These are phyloP conservation scores for Pelodytes ibericus DNA, from an alignment of 2,797 vertebrate genomes.

Conservation along the genomic window DNA sequence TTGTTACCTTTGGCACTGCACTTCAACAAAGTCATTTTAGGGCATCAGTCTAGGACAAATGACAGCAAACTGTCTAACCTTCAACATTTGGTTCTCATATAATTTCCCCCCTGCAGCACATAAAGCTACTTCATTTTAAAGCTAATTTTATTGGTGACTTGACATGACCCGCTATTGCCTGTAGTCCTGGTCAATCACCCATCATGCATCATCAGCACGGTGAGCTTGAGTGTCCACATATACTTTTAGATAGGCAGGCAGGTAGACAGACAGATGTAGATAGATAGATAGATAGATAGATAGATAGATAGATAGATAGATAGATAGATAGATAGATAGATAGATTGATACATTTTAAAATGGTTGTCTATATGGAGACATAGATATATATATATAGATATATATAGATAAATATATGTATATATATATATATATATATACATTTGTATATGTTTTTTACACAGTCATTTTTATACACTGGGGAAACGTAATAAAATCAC, in stretches of 20 bases:
- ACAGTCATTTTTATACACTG: neutral
- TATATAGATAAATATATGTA: neutral
- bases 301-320: too few species aligned
- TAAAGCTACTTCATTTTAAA: constrained; percentile 35
- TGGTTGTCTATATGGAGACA: too few species aligned
- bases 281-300: too few species aligned
- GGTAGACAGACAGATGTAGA: too few species aligned
- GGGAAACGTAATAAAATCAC: constrained; percentile 1
- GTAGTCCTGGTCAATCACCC: neutral
- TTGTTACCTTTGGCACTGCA: constrained; percentile 29
- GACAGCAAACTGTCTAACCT: constrained; percentile 18
- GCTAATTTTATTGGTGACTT: constrained; percentile 36
- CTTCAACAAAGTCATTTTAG: constrained; percentile 29
- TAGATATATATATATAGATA: too few species aligned
- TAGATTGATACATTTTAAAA: too few species aligned
- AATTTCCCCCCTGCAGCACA: constrained; percentile 30
- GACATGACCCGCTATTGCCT: constrained; percentile 15
- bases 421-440: neutral
- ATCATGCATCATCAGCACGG: neutral
- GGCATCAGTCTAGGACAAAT: constrained; percentile 35
- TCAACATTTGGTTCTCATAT: constrained; percentile 12
- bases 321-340: too few species aligned
- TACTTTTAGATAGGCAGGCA: too few species aligned
- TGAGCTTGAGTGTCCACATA: too few species aligned
- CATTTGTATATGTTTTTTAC: neutral